Evolutionary conservation across 2,797 vertebrate genomes (phyloP).

Genomic region (Phyllotis vaccarum): DNA sequence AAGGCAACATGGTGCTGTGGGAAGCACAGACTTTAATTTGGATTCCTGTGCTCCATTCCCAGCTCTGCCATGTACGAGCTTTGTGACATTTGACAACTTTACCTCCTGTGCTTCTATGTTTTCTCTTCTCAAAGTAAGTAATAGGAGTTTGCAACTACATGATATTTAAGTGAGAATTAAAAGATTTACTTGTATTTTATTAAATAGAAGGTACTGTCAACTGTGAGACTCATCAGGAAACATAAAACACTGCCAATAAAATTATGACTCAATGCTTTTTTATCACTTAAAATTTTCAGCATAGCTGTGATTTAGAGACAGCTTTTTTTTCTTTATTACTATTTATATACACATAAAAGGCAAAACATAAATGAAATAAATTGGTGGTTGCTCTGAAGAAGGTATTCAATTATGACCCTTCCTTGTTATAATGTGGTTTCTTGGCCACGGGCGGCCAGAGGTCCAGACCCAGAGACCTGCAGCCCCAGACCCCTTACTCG

Average conservation of each 20-base stretch:
- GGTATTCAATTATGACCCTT: conserved; percentile 50
- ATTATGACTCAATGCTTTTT: conserved; percentile 28
- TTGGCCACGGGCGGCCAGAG: too few species aligned
- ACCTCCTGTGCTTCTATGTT: not conserved
- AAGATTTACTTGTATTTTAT: conserved; percentile 37
- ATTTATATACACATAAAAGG: conserved; percentile 14
- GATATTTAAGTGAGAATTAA: conserved; percentile 55
- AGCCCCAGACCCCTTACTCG: too few species aligned
- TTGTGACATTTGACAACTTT: not conserved
- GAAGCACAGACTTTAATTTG: not conserved
- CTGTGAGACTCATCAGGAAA: conserved; percentile 26
- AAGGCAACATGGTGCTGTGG: not conserved
- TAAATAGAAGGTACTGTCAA: conserved; percentile 22
- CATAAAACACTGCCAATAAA: conserved; percentile 48
- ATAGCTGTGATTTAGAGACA: conserved; percentile 43
- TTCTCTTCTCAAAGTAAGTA: not conserved
- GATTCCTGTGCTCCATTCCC: not conserved
- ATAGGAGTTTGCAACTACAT: not conserved
- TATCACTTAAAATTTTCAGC: conserved; percentile 60
- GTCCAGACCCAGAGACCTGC: too few species aligned
- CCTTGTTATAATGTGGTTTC: too few species aligned
- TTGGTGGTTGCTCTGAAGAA: conserved; percentile 28
- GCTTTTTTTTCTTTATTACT: not conserved
- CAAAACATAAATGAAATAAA: conserved; percentile 64
- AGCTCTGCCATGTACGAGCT: not conserved